Conservation (phyloP, 92 coral and sea anemone genomes). For the Epizoanthus scotinus region DNA sequence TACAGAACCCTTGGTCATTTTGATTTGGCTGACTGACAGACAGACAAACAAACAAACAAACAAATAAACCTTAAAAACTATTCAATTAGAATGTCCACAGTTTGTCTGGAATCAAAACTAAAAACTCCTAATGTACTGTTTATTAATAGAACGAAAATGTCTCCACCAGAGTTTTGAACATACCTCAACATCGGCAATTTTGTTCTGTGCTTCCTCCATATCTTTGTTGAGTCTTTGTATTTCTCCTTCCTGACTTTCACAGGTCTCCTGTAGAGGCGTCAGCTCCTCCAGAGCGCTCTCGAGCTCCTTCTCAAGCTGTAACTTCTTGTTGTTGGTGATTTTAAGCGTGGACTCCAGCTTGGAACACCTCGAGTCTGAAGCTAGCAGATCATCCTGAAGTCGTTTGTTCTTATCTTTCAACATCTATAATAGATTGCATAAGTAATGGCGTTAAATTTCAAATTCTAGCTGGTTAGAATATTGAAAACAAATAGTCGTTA, state of each 20-base stretch:
- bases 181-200: constrained; percentile 68
- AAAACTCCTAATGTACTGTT: too few relatives aligned
- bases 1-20: too few relatives aligned
- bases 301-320: constrained; percentile 71
- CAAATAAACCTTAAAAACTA: too few relatives aligned
- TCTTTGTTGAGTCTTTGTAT: constrained; percentile 62
- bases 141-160: too few relatives aligned
- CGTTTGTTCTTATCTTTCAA: constrained; percentile 60
- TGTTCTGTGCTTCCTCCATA: constrained; percentile 64
- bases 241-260: constrained; percentile 60
- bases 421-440: constrained; percentile 2
- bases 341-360: constrained; percentile 69
- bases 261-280: constrained; percentile 58
- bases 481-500: too few relatives aligned
- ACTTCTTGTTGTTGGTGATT: constrained; percentile 59
- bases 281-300: constrained; percentile 70
- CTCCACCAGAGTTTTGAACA: too few relatives aligned
- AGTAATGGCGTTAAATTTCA: neutral
- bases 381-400: constrained; percentile 67
- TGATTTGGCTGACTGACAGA: too few relatives aligned
- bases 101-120: too few relatives aligned
- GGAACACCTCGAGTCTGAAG: constrained; percentile 64
- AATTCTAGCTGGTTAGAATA: too few relatives aligned
- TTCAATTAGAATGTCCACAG: too few relatives aligned
- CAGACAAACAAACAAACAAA: too few relatives aligned